Base-by-base conservation (phyloP, 2,797 vertebrate species). In the Pipistrellus pygmaeus region DNA sequence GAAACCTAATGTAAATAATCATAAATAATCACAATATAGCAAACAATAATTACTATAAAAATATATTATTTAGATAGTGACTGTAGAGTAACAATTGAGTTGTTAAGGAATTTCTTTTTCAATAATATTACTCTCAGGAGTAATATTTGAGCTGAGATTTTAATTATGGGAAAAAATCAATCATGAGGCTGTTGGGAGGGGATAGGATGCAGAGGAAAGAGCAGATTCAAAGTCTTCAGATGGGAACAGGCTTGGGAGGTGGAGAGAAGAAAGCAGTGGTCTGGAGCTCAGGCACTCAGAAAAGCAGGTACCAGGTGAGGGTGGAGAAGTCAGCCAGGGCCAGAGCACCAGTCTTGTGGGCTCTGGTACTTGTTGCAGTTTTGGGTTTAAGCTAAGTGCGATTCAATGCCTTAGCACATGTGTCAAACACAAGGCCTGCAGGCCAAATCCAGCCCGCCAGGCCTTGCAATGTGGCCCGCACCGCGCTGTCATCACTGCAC, bases 111-210 rank as follows among this genome's bases (percentile, higher is more conserved):
- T 55, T 77, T 13, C 17, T 82, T 53, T 44, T 11, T 51, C 8
- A 75, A 44, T 10, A 64, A 14, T 71, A 73, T 80, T 80, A 57
- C 76, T 57, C 23, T 57, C 15, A 64, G 41, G 6, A 64, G 78
- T 82, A 88, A 88, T 17, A 44, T n/a, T 80, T 80, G 55, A 30
- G n/a, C 32, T 91, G 41, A 68, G 21, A 60, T 78, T 92, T 82
- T 89, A 88, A 66, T 82, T 46, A 76, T 71, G 53, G 27, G 8
- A 51, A 85, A 7, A 13, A 91, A 82, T 64, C 3, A 18, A 62
- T 68, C 25, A 13, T 11, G 8, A 82, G 46, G n/a, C 41, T 3
- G 0, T 8, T 91, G 48, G 14, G 46, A 18, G 46, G 72, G 6
- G 38, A 38, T 57, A 17, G 77, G 25, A 64, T 8, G 32, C n/a